Evolutionary conservation across 1,140 invertebrate genomes (phyloP).

Genomic region (Eufriesea mexicana): DNA sequence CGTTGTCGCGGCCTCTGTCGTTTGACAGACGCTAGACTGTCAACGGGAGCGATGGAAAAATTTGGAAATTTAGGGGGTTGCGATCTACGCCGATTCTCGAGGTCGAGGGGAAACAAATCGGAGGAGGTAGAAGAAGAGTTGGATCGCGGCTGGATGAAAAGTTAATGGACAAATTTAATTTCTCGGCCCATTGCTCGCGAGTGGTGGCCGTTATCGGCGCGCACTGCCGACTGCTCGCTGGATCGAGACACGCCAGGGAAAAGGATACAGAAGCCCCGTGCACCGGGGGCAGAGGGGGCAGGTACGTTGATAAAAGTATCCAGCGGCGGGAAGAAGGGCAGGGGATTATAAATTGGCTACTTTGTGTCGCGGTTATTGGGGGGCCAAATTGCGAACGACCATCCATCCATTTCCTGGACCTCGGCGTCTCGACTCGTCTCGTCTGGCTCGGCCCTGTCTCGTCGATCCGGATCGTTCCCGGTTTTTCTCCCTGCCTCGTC

Average conservation of each 20-base stretch:
- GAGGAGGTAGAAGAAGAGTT: not conserved
- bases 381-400: constrained; percentile 73
- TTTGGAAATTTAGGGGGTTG: too few species aligned
- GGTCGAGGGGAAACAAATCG: not conserved
- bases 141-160: constrained; percentile 50
- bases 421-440: constrained; percentile 63
- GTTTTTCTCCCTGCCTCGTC: not conserved
- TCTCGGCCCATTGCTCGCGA: constrained; percentile 60
- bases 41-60: too few species aligned
- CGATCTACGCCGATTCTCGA: too few species aligned
- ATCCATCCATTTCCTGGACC: constrained; percentile 69
- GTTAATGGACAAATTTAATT: constrained; percentile 70
- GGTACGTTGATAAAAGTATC: constrained; percentile 61
- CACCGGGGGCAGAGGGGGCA: constrained; percentile 6
- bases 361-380: constrained; percentile 73
- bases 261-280: not conserved
- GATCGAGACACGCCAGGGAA: constrained; percentile 33
- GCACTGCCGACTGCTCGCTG: constrained; percentile 41
- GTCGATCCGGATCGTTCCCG: constrained; percentile 31
- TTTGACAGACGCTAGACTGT: too few species aligned
- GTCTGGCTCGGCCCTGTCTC: constrained; percentile 51
- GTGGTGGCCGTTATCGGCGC: constrained; percentile 51
- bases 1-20: too few species aligned
- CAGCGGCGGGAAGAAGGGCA: constrained; percentile 39
- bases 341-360: constrained; percentile 74